phyloP scores from a whole-genome alignment of 2,113 vertebrate genomes.

The Delphinapterus leucas region DNA sequence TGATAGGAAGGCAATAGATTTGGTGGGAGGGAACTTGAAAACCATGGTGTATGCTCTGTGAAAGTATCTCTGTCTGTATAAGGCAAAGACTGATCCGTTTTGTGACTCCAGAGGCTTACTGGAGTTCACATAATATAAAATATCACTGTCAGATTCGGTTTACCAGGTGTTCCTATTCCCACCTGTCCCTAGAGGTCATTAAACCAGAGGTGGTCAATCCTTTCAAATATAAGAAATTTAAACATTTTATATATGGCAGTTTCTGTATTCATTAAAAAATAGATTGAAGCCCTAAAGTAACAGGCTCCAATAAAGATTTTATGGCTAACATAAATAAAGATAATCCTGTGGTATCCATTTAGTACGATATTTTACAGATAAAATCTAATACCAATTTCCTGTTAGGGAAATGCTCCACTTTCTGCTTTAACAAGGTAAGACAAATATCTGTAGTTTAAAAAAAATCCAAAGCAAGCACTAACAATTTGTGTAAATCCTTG shows the following conservation, averaged over 20 bases:
- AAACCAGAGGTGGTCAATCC: neutral
- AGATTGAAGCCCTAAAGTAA: neutral
- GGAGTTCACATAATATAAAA: neutral
- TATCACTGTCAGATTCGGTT: neutral
- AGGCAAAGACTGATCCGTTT: neutral
- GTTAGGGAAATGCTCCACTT: neutral
- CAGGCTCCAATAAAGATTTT: neutral
- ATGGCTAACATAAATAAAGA: neutral
- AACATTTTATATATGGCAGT: neutral
- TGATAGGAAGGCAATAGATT: neutral
- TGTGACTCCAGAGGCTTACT: neutral
- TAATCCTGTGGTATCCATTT: neutral
- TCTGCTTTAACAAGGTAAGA: neutral
- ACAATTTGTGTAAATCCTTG: neutral
- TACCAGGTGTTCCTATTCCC: neutral
- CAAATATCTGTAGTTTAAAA: neutral
- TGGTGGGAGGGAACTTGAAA: neutral
- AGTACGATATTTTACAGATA: neutral
- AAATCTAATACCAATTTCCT: neutral
- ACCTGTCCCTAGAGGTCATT: neutral
- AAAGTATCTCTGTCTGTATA: neutral
- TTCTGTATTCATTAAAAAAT: neutral
- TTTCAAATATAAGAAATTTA: neutral
- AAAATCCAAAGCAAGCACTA: neutral
- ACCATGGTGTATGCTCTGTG: neutral